Percentiles rank a stretch among this genome's conserved stretches.
Evolutionary conservation across 2,113 vertebrate species (phyloP).

Genomic region (Melospiza georgiana): DNA sequence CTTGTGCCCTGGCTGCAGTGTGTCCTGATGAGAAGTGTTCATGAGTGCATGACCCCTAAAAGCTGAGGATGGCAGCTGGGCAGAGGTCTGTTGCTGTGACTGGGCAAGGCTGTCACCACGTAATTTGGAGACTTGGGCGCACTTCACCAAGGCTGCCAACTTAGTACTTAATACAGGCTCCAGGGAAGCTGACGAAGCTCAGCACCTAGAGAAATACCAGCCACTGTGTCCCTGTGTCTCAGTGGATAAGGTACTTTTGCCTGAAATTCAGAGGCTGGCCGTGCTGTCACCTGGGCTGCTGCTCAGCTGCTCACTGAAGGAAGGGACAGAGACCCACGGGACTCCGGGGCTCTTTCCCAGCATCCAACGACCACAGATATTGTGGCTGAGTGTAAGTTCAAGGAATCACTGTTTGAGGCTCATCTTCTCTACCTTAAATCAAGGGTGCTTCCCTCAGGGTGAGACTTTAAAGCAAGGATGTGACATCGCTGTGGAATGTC

Average conservation of each 20-base stretch:
- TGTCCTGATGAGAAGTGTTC: not conserved
- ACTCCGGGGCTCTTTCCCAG: not conserved
- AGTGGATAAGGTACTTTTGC: not conserved
- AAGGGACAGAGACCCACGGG: accelerated
- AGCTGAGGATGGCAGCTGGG: not conserved
- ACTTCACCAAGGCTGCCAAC: not conserved
- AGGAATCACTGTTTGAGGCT: not conserved
- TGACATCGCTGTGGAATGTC: accelerated
- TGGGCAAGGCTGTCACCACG: not conserved
- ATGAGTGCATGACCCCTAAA: not conserved
- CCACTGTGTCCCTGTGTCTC: not conserved
- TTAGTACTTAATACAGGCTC: not conserved
- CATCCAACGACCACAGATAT: not conserved
- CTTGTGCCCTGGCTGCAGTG: not conserved
- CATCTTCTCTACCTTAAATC: not conserved
- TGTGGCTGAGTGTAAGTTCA: accelerated
- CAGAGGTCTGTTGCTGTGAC: not conserved
- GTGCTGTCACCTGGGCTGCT: accelerated
- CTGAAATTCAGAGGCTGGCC: not conserved
- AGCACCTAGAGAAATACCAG: not conserved
- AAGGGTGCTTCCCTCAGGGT: not conserved
- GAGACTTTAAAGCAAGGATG: not conserved
- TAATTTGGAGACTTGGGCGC: not conserved
- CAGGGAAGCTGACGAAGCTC: not conserved
- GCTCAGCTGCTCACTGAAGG: not conserved